phyloP scores from a whole-genome alignment of 2,797 vertebrate species.

The Danio choprae region DNA sequence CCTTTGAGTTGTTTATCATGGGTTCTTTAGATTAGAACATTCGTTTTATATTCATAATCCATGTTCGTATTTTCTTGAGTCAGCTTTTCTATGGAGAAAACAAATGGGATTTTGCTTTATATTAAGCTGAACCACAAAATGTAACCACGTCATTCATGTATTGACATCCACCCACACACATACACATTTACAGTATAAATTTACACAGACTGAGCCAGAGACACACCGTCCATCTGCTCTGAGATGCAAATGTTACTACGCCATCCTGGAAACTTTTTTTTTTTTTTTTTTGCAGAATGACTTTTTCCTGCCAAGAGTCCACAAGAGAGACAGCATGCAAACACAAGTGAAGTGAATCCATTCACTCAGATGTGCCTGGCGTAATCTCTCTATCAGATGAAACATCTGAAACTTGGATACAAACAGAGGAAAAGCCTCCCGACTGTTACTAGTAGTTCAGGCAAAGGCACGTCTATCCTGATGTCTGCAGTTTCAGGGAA shows the following conservation, averaged over 20 bases:
- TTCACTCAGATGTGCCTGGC: not conserved
- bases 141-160: not conserved
- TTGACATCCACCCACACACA: not conserved
- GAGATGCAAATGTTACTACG: not conserved
- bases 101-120: not conserved
- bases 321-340: not conserved
- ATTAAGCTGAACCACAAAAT: not conserved
- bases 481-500: not conserved
- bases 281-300: not conserved
- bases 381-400: slow-evolving; percentile 8
- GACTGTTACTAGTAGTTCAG: not conserved
- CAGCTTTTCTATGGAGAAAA: not conserved
- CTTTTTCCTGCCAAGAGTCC: slow-evolving; percentile 3
- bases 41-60: not conserved
- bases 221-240: not conserved
- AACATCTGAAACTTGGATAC: slow-evolving; percentile 24
- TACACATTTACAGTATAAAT: not conserved
- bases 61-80: not conserved
- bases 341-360: slow-evolving; percentile 1
- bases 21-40: not conserved
- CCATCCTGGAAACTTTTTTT: not conserved
- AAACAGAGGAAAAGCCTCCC: not conserved
- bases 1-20: not conserved
- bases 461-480: not conserved
- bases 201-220: not conserved